Evolutionary conservation across 2,888 invertebrate species (phyloP), one percentile per base, ranked within the genome.

Genomic region (Rhingia rostrata): DNA sequence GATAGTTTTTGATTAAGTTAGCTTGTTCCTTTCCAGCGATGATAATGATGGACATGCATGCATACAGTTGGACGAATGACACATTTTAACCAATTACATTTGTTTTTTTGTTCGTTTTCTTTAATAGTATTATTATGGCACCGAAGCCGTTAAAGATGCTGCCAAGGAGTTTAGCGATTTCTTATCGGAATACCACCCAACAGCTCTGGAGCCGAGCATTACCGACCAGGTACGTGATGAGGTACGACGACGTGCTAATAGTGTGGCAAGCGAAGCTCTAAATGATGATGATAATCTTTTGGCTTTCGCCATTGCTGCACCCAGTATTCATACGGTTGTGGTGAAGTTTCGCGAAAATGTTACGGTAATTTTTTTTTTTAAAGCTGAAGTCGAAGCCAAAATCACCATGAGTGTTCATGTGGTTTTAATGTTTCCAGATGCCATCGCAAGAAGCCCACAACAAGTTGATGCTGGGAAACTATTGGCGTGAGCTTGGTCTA

Each of bases 281-380:
- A 89, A 88, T 73, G 90, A 91, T 87, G 92, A 92, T 87, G 92
- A 91, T 79, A 90, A 90, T 86, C 88, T 92, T 51, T 86, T 92
- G 87, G 92, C 92, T 14, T 90, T 92, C 87, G 92, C 92, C 51
- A 89, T 92, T 60, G 92, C 92, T 75, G 92, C 91, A 58, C 92
- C 92, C 56, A 90, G 88, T 75, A 89, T 91, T 86, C 90, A 91
- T 87, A 89, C 92, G 67, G 92, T 92, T 78, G 92, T 92, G 86
- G 91, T 92, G 77, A 91, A 91, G 88, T 92, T 92, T 88, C 89
- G 91, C 83, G 91, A 91, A 87, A 91, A 90, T 87, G 90, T 91
- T 86, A 90, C 92, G 89, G 91, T 91, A 87, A 86, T 22, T 22
- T 22, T 22, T 22, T 22, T 22, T 14, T 14, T 4, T 12, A 30